Percentiles rank a stretch among this genome's conserved stretches.
Conservation (phyloP, 2,113 vertebrate genomes). For the Symphodus melops region DNA sequence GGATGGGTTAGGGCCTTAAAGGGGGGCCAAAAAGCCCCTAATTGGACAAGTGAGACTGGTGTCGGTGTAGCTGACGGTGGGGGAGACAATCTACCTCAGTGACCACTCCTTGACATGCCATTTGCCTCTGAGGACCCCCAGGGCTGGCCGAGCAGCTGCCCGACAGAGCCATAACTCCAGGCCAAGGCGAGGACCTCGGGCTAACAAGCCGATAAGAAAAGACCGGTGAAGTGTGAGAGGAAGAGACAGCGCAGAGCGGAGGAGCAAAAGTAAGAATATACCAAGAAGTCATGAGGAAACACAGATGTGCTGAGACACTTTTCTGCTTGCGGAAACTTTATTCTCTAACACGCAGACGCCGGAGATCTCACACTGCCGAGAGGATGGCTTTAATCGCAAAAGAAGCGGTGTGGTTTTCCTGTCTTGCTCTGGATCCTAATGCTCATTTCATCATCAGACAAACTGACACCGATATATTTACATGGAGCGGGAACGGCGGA, state of each 20-base stretch:
- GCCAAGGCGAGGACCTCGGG: constrained; percentile 68
- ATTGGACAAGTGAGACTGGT: constrained; percentile 80
- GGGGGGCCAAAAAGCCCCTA: constrained; percentile 75
- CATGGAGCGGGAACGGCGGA: constrained; percentile 76
- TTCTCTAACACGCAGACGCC: constrained; percentile 54
- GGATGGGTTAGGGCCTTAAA: constrained; percentile 62
- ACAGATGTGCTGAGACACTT: constrained; percentile 61
- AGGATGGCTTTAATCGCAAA: constrained; percentile 72
- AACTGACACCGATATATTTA: constrained; percentile 85
- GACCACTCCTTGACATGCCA: constrained; percentile 83
- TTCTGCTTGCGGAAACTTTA: constrained; percentile 61
- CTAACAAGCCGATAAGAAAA: constrained; percentile 75
- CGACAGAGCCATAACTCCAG: constrained; percentile 77
- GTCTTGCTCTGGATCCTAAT: constrained; percentile 68
- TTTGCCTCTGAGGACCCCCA: constrained; percentile 81
- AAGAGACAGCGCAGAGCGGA: constrained; percentile 30
- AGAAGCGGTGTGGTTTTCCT: constrained; percentile 58
- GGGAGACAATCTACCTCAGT: constrained; percentile 68
- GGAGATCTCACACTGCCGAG: constrained; percentile 64
- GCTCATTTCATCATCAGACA: constrained; percentile 81
- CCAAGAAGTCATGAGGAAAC: constrained; percentile 57
- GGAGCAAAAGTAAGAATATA: constrained; percentile 61
- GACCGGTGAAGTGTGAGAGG: constrained; percentile 45
- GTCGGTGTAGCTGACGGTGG: constrained; percentile 48
- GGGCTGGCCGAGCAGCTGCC: constrained; percentile 76